Conservation (phyloP, 2,113 vertebrate genomes). For the Centropus unirufus region DNA sequence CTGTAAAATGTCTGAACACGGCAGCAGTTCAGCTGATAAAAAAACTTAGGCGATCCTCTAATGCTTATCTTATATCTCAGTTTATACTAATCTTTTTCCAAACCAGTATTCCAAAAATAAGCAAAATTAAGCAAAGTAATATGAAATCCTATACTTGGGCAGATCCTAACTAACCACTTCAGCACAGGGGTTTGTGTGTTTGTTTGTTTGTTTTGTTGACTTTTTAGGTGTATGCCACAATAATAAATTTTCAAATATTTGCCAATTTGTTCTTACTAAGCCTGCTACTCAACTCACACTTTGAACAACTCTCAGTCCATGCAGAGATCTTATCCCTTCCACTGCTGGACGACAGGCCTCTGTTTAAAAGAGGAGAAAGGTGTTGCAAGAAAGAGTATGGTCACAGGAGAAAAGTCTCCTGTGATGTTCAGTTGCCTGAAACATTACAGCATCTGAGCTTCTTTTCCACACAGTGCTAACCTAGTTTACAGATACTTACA, state of each 20-base stretch:
- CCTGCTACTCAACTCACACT: constrained; percentile 25
- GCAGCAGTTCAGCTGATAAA: neutral
- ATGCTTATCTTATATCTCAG: neutral
- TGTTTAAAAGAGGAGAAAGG: neutral
- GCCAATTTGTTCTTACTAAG: neutral
- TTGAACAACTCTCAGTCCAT: neutral
- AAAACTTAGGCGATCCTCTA: neutral
- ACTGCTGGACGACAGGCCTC: neutral
- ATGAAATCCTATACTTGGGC: neutral
- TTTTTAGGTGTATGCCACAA: neutral
- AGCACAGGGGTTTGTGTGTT: neutral
- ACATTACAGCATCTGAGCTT: neutral
- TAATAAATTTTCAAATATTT: neutral
- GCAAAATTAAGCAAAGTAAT: neutral
- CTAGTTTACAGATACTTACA: neutral
- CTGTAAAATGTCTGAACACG: neutral
- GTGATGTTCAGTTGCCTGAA: neutral
- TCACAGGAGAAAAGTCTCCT: neutral
- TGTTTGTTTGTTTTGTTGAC: neutral
- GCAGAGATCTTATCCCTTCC: neutral
- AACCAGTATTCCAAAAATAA: neutral
- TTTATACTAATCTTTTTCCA: neutral
- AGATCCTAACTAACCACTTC: neutral
- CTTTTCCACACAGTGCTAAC: neutral
- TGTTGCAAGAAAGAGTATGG: neutral